Percentiles rank a stretch among this genome's conserved stretches.
phyloP scores from a whole-genome alignment of 2,113 vertebrate species.

The Mustela nigripes region DNA sequence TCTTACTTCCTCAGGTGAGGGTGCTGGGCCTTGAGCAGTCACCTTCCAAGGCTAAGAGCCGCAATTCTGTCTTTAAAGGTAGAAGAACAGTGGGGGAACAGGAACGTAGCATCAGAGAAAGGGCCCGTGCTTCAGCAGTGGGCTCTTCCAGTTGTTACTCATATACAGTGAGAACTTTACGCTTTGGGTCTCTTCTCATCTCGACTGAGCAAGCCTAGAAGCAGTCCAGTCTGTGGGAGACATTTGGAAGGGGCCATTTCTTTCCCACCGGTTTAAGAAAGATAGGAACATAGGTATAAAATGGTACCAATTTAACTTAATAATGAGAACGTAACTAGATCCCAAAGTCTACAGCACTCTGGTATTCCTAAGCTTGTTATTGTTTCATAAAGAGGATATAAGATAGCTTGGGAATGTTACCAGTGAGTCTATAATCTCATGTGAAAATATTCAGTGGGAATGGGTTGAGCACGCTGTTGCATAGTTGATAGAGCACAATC shows the following conservation, averaged over 20 bases:
- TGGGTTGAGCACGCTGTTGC: not conserved
- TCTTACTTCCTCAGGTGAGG: not conserved
- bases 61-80: constrained; percentile 15
- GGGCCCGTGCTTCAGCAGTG: not conserved
- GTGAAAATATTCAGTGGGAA: constrained; percentile 36
- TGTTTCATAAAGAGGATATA: constrained; percentile 24
- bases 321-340: constrained; percentile 37
- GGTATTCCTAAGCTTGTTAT: not conserved
- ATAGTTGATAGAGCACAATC: not conserved
- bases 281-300: not conserved
- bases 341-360: not conserved
- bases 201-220: not conserved
- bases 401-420: constrained; percentile 38
- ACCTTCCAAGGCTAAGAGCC: not conserved
- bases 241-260: not conserved
- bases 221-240: not conserved
- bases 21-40: not conserved
- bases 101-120: constrained; percentile 12
- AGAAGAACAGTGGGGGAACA: not conserved
- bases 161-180: not conserved
- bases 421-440: not conserved
- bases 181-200: not conserved
- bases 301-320: not conserved
- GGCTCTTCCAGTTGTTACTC: not conserved
- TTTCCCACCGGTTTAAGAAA: constrained; percentile 4